Percentiles rank a stretch among this genome's conserved stretches.
These are phyloP conservation scores for Melinopterus prodromus DNA, from an alignment of 2,888 invertebrate species.

Conservation along the genomic window DNA sequence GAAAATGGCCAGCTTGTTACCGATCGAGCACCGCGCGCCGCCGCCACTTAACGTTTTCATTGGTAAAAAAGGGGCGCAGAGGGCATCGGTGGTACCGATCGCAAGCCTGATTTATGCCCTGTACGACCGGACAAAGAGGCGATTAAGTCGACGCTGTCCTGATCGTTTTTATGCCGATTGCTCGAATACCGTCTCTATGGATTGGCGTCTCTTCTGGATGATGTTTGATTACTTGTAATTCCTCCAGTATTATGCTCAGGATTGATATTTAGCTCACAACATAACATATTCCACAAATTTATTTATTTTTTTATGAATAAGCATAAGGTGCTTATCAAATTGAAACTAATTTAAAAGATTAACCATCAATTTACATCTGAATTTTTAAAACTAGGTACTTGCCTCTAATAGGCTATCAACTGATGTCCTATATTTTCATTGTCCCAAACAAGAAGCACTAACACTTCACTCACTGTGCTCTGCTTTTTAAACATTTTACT, in stretches of 20 bases:
- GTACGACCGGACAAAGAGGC: slow-evolving; percentile 12
- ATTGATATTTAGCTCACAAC: too few species aligned
- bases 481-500: too few species aligned
- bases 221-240: neutral
- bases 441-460: too few species aligned
- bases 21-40: slow-evolving; percentile 7
- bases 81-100: slow-evolving; percentile 19
- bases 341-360: too few species aligned
- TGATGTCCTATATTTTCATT: too few species aligned
- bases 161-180: slow-evolving; percentile 13
- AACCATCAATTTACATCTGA: too few species aligned
- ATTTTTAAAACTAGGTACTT: too few species aligned
- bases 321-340: too few species aligned
- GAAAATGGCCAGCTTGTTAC: slow-evolving; percentile 20
- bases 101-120: slow-evolving; percentile 17
- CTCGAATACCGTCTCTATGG: slow-evolving; percentile 17
- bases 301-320: too few species aligned
- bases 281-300: too few species aligned
- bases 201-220: neutral
- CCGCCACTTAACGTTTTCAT: neutral
- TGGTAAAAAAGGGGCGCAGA: neutral
- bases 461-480: too few species aligned
- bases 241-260: neutral
- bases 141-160: slow-evolving; percentile 12
- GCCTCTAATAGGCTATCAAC: too few species aligned